These are phyloP conservation scores for Trachelus iudaicus DNA, from an alignment of 2,888 invertebrate species.

Conservation along the genomic window DNA sequence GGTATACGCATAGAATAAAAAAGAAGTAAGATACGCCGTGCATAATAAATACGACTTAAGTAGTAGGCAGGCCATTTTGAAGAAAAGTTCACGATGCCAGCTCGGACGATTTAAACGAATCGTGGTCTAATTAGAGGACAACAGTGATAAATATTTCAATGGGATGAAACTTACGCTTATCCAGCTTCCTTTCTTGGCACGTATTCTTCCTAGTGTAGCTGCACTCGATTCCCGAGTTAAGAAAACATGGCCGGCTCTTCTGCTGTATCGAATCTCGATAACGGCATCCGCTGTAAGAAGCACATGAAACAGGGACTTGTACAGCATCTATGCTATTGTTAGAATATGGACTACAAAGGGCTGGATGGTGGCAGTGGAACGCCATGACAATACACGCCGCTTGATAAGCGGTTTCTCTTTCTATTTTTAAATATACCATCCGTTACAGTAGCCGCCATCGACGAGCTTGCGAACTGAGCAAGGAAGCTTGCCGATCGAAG, in stretches of 20 bases:
- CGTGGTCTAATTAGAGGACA: neutral
- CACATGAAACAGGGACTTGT: neutral
- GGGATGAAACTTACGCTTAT: neutral
- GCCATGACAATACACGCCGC: neutral
- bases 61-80: neutral
- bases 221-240: neutral
- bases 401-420: conserved; percentile 1
- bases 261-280: neutral
- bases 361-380: neutral
- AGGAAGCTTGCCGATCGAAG: neutral
- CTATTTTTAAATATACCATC: neutral
- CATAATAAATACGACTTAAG: neutral
- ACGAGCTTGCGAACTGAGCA: neutral
- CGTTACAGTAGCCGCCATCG: neutral
- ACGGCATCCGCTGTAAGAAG: neutral
- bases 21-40: neutral
- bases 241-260: neutral
- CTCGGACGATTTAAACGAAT: neutral
- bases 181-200: neutral
- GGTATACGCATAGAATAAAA: neutral
- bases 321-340: neutral
- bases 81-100: neutral
- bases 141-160: neutral
- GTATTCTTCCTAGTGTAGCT: neutral
- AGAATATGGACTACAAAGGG: neutral